Percentiles rank a stretch among this genome's conserved stretches.
phyloP scores from a whole-genome alignment of 2,888 invertebrate genomes.

The Hirtodrosophila duncani region DNA sequence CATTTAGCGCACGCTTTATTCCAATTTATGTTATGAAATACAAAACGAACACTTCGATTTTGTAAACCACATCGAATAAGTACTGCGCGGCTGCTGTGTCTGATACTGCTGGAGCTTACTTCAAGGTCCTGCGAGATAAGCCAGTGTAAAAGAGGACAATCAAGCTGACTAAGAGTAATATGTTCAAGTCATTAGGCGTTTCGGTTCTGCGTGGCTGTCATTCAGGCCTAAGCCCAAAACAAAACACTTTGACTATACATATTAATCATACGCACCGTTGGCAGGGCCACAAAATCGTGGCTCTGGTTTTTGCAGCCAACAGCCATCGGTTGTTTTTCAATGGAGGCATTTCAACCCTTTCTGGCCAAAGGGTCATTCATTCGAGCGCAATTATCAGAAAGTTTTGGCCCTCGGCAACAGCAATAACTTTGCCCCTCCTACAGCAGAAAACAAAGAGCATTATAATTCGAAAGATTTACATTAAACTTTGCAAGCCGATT shows the following conservation, averaged over 20 bases:
- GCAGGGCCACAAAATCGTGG: conserved; percentile 21
- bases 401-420: conserved; percentile 42
- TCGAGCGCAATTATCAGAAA: conserved; percentile 67
- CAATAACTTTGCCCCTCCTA: conserved; percentile 40
- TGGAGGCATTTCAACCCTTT: conserved; percentile 49
- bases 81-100: conserved; percentile 17
- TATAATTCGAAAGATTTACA: conserved; percentile 63
- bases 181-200: conserved; percentile 58
- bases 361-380: conserved; percentile 47
- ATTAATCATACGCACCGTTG: conserved; percentile 43
- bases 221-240: conserved; percentile 56
- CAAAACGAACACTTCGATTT: conserved; percentile 46
- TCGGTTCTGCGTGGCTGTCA: conserved; percentile 35
- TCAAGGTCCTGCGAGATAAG: conserved; percentile 29
- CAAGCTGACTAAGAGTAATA: conserved; percentile 29
- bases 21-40: conserved; percentile 64
- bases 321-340: conserved; percentile 25
- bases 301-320: no score
- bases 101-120: conserved; percentile 23
- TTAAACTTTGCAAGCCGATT: conserved; percentile 69
- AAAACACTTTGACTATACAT: conserved; percentile 23
- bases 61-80: conserved; percentile 11
- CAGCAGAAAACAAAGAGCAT: conserved; percentile 37
- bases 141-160: conserved; percentile 26
- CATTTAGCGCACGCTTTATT: conserved; percentile 49